Evolutionary conservation across 2,888 invertebrate genomes (phyloP).

Genomic region (Sarcophaga carnaria): DNA sequence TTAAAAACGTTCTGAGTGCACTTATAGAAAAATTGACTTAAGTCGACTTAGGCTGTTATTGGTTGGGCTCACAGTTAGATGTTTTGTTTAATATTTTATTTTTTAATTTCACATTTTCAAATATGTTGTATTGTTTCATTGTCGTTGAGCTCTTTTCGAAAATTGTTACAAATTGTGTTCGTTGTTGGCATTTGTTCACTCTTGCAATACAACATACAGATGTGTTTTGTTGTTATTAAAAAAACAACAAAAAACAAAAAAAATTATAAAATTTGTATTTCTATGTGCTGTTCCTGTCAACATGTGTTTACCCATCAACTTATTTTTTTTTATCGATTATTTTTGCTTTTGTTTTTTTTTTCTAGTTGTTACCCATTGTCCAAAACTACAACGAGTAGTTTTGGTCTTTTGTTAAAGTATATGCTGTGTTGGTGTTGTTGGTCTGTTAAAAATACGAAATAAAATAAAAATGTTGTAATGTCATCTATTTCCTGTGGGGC

Average conservation of each 20-base stretch:
- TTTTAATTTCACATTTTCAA: too few relatives aligned
- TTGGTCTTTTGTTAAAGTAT: too few relatives aligned
- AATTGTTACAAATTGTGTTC: background rate
- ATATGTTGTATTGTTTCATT: too few relatives aligned
- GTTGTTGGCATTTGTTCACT: background rate
- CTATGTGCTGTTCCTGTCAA: background rate
- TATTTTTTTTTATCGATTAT: background rate
- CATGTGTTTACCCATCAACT: background rate
- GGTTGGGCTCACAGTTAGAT: too few relatives aligned
- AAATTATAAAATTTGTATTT: background rate
- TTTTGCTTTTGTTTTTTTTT: background rate
- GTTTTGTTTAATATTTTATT: too few relatives aligned
- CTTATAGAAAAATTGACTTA: too few relatives aligned
- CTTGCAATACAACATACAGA: background rate
- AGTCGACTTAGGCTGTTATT: too few relatives aligned
- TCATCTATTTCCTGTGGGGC: conserved; percentile 30
- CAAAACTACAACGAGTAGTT: too few relatives aligned
- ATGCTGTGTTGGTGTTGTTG: background rate
- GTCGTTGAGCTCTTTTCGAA: background rate
- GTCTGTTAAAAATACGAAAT: background rate
- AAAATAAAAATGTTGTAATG: conserved; percentile 38
- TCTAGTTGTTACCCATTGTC: background rate
- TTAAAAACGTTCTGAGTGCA: too few relatives aligned
- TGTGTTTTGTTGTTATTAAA: background rate
- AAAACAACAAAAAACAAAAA: too few relatives aligned